phyloP scores from a whole-genome alignment of 2,888 invertebrate genomes.

The Pecten maximus region DNA sequence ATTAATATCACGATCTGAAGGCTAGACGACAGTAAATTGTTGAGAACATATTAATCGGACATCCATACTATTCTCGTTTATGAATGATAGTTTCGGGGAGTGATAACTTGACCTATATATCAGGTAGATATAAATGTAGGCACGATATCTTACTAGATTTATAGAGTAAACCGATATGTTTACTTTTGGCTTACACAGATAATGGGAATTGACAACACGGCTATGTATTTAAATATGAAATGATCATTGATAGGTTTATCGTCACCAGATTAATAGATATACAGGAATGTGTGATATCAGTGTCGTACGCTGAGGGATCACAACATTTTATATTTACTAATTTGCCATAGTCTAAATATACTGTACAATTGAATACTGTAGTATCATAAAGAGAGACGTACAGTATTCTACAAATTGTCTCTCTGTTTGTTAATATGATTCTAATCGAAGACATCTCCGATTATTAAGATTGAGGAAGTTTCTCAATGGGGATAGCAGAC shows the following conservation, averaged over 20 bases:
- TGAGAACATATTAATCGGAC: background rate
- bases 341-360: too few relatives aligned
- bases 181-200: background rate
- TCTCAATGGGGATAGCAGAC: too few relatives aligned
- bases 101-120: background rate
- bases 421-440: too few relatives aligned
- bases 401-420: too few relatives aligned
- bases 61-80: background rate
- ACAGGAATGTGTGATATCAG: background rate
- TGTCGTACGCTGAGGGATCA: background rate
- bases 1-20: background rate
- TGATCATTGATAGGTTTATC: background rate
- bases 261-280: background rate
- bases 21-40: background rate
- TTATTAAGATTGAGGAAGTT: too few relatives aligned
- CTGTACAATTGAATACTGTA: too few relatives aligned
- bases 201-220: background rate
- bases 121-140: background rate
- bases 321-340: background rate
- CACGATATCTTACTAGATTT: background rate
- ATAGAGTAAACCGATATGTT: background rate
- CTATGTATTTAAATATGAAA: background rate
- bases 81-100: background rate
- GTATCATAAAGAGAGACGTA: too few relatives aligned
- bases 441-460: too few relatives aligned